Base-by-base conservation (phyloP, 2,888 invertebrate species). In the Papilio gigon region DNA sequence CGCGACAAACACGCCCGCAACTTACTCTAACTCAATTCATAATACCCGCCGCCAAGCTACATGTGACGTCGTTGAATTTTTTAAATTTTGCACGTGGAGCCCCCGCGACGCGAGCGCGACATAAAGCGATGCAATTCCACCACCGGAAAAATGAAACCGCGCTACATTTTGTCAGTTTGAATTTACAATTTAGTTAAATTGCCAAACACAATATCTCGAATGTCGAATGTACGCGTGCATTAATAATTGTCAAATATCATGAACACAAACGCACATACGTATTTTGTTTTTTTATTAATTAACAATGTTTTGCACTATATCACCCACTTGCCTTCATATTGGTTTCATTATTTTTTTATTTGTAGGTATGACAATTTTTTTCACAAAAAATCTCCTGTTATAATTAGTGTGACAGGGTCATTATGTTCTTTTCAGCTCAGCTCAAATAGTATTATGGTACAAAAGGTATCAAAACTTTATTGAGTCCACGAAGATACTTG, bases 21-120 rank as follows among this genome's bases (percentile, higher is more conserved):
- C 84, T 84, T 83, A 79, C 81, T 83, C 84, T 87, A 86, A 89
- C 87, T 86, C 86, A 85, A 89, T 89, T 89, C 86, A 87, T 88
- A 88, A 87, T 69, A 61, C 65, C 40, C 50, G 82, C 77, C 80
- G 78, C 80, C 76, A 77, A 74, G 75, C 75, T 75, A 77, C 78
- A 77, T 75, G 76, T 73, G 76, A 78, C 72, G 71, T 73, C 75
- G 77, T 77, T 80, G 77, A 81, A 82, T 80, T 83, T 86, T 88
- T 85, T 84, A 82, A 80, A 78, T 83, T 82, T 83, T 76, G 78
- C 75, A 76, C 76, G 78, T 79, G 78, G 77, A 76, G 37, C 53
- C 58, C 9, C 44, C 72, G 73, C 70, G 37, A 12, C 47, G 27
- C 53, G 27, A 53, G 44, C n/a, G 14, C 73, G 74, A 76, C 73